Conservation (phyloP, 2,797 vertebrate species). For the Huso huso region DNA sequence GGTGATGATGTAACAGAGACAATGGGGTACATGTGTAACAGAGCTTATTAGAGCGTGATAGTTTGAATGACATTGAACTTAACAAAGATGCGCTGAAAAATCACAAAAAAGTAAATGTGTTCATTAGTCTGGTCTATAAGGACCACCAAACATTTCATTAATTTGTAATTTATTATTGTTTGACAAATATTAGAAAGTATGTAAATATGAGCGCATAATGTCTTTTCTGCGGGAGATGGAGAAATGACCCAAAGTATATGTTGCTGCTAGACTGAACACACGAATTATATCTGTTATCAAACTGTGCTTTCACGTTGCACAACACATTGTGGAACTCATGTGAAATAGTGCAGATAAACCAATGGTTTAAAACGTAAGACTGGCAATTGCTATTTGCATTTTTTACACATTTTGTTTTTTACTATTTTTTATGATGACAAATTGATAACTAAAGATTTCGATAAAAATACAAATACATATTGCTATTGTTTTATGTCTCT, state of each 20-base stretch:
- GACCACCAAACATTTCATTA: constrained; percentile 98
- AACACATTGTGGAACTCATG: constrained; percentile 82
- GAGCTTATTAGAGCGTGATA: constrained; percentile 91
- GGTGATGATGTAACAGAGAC: constrained; percentile 85
- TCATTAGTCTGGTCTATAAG: constrained; percentile 94
- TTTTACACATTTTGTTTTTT: constrained; percentile 65
- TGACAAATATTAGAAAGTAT: constrained; percentile 99
- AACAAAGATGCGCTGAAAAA: constrained; percentile 73
- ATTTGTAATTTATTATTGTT: constrained; percentile 99
- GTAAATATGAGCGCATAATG: constrained; percentile 98
- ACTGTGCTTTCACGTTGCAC: constrained; percentile 82
- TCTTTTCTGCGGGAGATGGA: constrained; percentile 97
- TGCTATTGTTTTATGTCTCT: no score
- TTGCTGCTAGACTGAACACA: constrained; percentile 92
- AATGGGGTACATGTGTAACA: constrained; percentile 77
- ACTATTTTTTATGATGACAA: constrained; percentile 59
- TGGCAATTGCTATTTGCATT: constrained; percentile 87
- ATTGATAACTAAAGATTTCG: no score
- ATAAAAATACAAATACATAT: no score
- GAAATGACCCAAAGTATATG: constrained; percentile 97
- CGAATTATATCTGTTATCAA: constrained; percentile 86
- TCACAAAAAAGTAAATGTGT: constrained; percentile 71
- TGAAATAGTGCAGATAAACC: constrained; percentile 98
- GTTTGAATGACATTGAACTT: constrained; percentile 83
- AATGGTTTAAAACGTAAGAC: constrained; percentile 93